Evolutionary conservation across 2,888 invertebrate species (phyloP).

Genomic region (Macrophya alboannulata): DNA sequence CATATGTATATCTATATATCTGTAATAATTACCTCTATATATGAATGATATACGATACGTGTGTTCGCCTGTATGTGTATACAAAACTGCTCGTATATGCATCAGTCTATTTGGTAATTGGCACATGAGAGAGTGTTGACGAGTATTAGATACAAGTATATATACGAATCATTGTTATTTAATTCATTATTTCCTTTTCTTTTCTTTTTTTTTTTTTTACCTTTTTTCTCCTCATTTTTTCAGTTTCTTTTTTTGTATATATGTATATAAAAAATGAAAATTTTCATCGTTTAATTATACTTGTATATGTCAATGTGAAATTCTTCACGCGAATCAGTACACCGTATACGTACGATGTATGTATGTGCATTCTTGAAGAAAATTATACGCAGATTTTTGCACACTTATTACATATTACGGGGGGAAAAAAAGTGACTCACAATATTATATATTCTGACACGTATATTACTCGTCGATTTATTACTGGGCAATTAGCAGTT

Average conservation of each 20-base stretch:
- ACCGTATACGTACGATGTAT: no score
- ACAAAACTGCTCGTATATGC: conserved; percentile 53
- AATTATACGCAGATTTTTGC: not conserved
- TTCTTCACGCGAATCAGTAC: not conserved
- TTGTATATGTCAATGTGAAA: not conserved
- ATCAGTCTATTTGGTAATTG: conserved; percentile 70
- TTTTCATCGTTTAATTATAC: not conserved
- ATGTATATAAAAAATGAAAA: not conserved
- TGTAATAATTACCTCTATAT: not conserved
- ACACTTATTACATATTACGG: not conserved
- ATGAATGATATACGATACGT: not conserved
- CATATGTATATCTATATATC: not conserved
- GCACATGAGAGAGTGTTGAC: conserved; percentile 64
- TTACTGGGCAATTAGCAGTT: no score
- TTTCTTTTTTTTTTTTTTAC: conserved; percentile 51
- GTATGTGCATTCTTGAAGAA: not conserved
- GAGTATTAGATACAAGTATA: not conserved
- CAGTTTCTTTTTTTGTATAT: not conserved
- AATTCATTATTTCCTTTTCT: conserved; percentile 57
- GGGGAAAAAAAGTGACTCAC: not conserved
- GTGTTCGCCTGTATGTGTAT: not conserved
- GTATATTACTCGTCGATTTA: no score
- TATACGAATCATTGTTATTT: conserved; percentile 57
- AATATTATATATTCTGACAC: no score
- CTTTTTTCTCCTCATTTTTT: not conserved